Base-by-base conservation (phyloP, 2,797 vertebrate genomes). In the Coendou prehensilis region DNA sequence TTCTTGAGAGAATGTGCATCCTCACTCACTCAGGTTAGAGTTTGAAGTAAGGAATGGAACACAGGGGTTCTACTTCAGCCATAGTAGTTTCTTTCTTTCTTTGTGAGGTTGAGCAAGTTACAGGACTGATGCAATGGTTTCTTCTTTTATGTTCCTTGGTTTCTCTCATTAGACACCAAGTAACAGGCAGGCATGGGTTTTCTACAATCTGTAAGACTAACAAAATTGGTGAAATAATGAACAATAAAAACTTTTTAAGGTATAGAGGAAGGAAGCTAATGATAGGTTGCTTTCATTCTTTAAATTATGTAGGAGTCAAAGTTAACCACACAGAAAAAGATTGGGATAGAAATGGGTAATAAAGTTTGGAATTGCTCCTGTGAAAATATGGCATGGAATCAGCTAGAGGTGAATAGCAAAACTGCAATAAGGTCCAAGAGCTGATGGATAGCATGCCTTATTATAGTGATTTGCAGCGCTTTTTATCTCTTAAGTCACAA, bases 331-430 rank as follows among this genome's bases (percentile, higher is more conserved):
- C 1, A 47, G n/a, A 50, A 59, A 88, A 96, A 93, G 52, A 47
- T 67, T 90, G 81, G 33, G 76, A 45, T 84, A 71, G 67, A 93
- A 97, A 96, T 95, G 64, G 67, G 82, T 89, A 96, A 95, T 95
- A 93, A 97, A 97, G 78, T 91, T 94, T 95, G 79, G 82, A 97
- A 97, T 92, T 95, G 63, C 82, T 95, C 59, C 81, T 96, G 47
- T 95, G 79, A 97, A 97, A 97, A 97, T 95, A 95, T 96, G 93
- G 82, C 89, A 95, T 63, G 37, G 47, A 90, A 78, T 96, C 85
- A 97, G 91, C 73, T 79, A 87, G 22, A 94, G 79, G 95, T 95
- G 90, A 97, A 80, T 92, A 96, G 94, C 87, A 78, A 96, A 93
- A 97, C 83, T 92, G 61, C 57, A 94, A 8, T 92, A 93, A 96